These are phyloP conservation scores for Columbina picui DNA, from an alignment of 2,113 vertebrate genomes.

Conservation along the genomic window DNA sequence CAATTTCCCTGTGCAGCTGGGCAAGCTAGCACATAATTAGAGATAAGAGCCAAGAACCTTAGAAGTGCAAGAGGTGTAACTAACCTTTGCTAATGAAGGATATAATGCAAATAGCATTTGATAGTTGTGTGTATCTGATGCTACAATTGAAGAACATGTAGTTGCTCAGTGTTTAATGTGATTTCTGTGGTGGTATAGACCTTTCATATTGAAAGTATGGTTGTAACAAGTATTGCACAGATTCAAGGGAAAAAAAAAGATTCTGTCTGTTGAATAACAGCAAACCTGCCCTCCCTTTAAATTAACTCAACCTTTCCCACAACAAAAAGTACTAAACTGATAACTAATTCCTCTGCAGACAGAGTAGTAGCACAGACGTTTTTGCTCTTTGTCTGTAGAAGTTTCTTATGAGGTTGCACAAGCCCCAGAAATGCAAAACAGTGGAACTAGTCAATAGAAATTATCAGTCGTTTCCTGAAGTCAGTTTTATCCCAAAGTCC, in stretches of 20 bases:
- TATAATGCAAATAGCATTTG: constrained; percentile 30
- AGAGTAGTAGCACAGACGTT: background rate
- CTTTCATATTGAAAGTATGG: background rate
- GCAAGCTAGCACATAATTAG: constrained; percentile 15
- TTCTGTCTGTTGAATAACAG: background rate
- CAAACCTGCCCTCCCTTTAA: background rate
- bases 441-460: background rate
- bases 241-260: background rate
- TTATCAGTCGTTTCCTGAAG: background rate
- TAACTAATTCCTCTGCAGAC: background rate
- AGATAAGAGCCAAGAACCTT: constrained; percentile 45
- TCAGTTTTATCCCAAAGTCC: background rate
- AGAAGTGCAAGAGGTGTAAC: constrained; percentile 33
- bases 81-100: constrained; percentile 59
- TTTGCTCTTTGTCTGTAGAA: background rate
- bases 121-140: background rate
- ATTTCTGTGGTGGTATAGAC: background rate
- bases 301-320: background rate
- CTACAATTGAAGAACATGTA: background rate
- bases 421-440: background rate
- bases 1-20: constrained; percentile 55
- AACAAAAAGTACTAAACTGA: background rate
- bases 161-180: background rate
- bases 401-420: background rate
- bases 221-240: background rate